Evolutionary conservation across 2,113 vertebrate genomes (phyloP), one percentile per base, ranked within the genome.

Genomic region (Neogale vison): DNA sequence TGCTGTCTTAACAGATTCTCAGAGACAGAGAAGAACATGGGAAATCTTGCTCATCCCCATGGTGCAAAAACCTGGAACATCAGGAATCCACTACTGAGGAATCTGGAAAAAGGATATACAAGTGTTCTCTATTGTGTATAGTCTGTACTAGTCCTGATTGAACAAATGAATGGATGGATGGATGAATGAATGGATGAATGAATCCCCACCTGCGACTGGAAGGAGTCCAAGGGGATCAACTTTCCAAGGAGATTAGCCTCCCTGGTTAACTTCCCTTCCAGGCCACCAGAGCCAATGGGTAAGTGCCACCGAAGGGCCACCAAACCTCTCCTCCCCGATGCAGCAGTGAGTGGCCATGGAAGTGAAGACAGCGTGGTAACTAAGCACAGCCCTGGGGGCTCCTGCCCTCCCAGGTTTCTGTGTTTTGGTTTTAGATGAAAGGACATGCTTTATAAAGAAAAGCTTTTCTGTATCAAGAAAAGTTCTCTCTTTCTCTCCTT

Each of bases 381-480:
- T n/a, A 79, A 52, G 18, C 57, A 45, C 21, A 89, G 36, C 69
- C 67, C 2, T 2, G 20, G 76, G 12, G 4, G 18, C 26, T 67
- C 42, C 18, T 17, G 14, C 4, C 7, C 9, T 26, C 36, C n/a
- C n/a, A 29, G 88, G 42, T 52, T 90, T 86, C 61, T 79, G 50
- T 0, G 15, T 57, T 88, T 47, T 15, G 42, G 21, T 61, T 67
- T 79, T 26, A 23, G 36, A 23, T 29, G 15, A 90, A 12, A 94
- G 42, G 20, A 90, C 93, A 90, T 8, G 11, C 24, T 86, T 92
- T 61, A 36, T 79, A 34, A 69, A 69, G 87, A 67, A 81, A 91
- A 89, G 20, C 7, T 52, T 34, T 42, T 76, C 26, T 52, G 18
- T 52, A 52, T 52, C 15, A 52, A 52, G 52, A 52, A 52, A 55